Conservation (phyloP, 2,113 vertebrate genomes). For the Thymallus thymallus region DNA sequence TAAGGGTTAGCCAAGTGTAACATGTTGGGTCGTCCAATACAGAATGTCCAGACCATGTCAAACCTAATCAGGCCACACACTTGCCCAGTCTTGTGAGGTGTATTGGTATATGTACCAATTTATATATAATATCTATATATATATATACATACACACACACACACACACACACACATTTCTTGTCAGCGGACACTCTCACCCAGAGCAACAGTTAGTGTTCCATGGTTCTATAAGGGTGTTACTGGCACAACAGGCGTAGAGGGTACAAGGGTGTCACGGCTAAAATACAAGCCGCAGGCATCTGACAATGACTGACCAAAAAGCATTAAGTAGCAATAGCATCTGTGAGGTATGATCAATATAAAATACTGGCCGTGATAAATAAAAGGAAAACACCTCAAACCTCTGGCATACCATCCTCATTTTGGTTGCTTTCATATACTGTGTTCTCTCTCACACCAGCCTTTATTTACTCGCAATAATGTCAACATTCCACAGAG, state of each 20-base stretch:
- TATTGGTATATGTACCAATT: too few relatives aligned
- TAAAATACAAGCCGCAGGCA: too few relatives aligned
- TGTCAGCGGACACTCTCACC: too few relatives aligned
- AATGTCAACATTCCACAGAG: neutral
- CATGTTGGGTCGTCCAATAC: slow-evolving; percentile 11
- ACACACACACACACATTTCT: slow-evolving; percentile 76
- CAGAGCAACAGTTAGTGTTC: neutral
- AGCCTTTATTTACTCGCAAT: neutral
- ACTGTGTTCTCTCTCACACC: neutral
- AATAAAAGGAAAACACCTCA: neutral
- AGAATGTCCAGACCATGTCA: neutral
- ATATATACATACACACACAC: slow-evolving; percentile 91
- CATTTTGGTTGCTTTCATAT: neutral
- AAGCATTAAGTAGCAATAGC: neutral
- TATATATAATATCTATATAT: too few relatives aligned
- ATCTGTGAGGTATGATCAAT: neutral
- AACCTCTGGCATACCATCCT: too few relatives aligned
- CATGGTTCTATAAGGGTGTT: neutral
- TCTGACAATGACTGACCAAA: too few relatives aligned
- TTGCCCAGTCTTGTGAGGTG: neutral
- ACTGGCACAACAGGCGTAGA: too few relatives aligned
- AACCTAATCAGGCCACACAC: neutral
- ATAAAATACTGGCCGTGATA: too few relatives aligned
- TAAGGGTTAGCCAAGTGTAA: slow-evolving; percentile 10
- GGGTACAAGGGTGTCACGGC: too few relatives aligned